Base-by-base conservation (phyloP, 1,140 invertebrate genomes). In the Drosophila serrata region DNA sequence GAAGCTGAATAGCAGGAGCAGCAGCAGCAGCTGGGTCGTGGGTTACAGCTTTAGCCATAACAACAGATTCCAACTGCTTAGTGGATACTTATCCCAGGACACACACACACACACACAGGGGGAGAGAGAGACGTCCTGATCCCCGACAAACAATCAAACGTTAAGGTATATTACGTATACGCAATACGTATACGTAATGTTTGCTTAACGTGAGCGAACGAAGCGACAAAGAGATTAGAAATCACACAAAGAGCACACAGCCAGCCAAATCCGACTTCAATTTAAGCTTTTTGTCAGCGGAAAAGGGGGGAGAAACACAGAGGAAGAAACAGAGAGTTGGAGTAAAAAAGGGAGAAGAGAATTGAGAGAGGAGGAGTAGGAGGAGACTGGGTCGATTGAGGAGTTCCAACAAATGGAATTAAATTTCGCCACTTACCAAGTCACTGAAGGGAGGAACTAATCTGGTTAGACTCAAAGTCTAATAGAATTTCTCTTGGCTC, bases 51-150 rank as follows among this genome's bases (percentile, higher is more conserved):
- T 80, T 76, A 37, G 78, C 73, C 63, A 84, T 80, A 84, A 68
- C 77, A 85, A 75, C 80, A 88, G 84, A 88, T 87, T 84, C 68
- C 84, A 80, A 87, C 84, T 87, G 84, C 84, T 87, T 88, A 88
- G 84, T 80, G 68, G 84, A 87, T 87, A 80, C 84, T 87, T 87
- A 87, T 88, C 84, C 79, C 42, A 59, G 22, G 24, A 48, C 15
- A 40, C 11, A 35, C 15, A 55, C 37, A 56, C 31, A 56, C 7
- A 12, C 3, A 43, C 24, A 24, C 11, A 65, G 15, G 37, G 8
- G 9, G 6, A 33, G 9, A 55, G 17, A 42, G n/a, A 51, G 8
- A 29, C 3, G 43, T 19, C n/a, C 46, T 29, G 48, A 49, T 63
- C 43, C 79, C 45, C 19, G 51, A 61, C 60, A 69, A 69, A 73